phyloP scores from a whole-genome alignment of 1,140 invertebrate species.

The Eriosoma lanigerum region DNA sequence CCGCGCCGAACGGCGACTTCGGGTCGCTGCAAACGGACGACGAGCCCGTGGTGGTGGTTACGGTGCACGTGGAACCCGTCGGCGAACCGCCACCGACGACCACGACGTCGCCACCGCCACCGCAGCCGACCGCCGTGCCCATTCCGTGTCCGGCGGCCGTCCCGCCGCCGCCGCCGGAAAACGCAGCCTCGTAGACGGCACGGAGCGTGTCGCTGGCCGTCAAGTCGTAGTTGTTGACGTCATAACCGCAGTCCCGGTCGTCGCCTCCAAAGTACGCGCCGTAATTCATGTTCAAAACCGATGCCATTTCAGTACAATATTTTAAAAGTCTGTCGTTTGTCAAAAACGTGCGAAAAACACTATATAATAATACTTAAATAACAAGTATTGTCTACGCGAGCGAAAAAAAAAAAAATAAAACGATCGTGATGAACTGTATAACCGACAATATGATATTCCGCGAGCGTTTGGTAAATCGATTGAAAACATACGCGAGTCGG shows the following conservation, averaged over 20 bases:
- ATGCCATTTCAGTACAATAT: not conserved
- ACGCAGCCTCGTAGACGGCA: constrained; percentile 35
- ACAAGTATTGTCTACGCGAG: too few species aligned
- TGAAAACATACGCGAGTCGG: too few species aligned
- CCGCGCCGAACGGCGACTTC: not conserved
- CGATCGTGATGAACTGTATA: too few species aligned
- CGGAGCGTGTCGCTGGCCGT: constrained; percentile 31
- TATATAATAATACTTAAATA: too few species aligned
- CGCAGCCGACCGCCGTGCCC: not conserved
- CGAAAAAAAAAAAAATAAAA: too few species aligned
- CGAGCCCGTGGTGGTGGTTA: not conserved
- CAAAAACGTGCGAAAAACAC: not conserved
- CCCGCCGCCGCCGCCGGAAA: not conserved
- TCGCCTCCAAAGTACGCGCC: constrained; percentile 13
- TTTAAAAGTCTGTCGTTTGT: not conserved
- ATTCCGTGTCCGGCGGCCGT: too few species aligned
- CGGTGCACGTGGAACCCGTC: constrained; percentile 6
- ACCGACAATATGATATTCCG: too few species aligned
- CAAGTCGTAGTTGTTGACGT: constrained; percentile 12
- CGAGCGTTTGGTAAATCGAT: too few species aligned
- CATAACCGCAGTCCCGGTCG: constrained; percentile 5
- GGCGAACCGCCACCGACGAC: not conserved
- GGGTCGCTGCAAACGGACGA: constrained; percentile 17
- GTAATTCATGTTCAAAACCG: constrained; percentile 32
- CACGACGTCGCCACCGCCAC: not conserved